These are phyloP conservation scores for Epinephelus awoara DNA, from an alignment of 2,797 vertebrate species.

Conservation along the genomic window DNA sequence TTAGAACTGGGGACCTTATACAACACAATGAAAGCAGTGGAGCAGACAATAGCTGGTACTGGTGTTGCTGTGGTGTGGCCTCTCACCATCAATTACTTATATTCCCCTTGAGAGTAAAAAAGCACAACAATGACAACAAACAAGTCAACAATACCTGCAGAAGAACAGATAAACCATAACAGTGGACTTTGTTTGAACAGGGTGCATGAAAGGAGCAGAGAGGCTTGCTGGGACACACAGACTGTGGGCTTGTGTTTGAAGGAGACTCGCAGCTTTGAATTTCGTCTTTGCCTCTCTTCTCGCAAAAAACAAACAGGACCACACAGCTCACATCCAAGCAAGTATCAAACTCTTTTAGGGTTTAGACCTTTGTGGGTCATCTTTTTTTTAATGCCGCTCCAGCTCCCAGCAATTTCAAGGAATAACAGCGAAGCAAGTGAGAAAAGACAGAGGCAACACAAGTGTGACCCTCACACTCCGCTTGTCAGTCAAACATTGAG, in stretches of 20 bases:
- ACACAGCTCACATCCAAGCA: slow-evolving; percentile 42
- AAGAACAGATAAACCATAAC: slow-evolving; percentile 71
- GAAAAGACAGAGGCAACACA: slow-evolving; percentile 35
- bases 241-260: slow-evolving; percentile 58
- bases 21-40: slow-evolving; percentile 61
- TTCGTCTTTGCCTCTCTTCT: slow-evolving; percentile 45
- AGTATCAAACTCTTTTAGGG: slow-evolving; percentile 34
- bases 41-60: slow-evolving; percentile 35
- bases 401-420: slow-evolving; percentile 33
- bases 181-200: slow-evolving; percentile 52
- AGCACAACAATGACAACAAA: slow-evolving; percentile 63
- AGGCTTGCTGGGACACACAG: slow-evolving; percentile 35
- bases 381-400: slow-evolving; percentile 25
- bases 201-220: slow-evolving; percentile 44
- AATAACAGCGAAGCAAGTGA: slow-evolving; percentile 15
- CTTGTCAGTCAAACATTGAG: slow-evolving; percentile 69
- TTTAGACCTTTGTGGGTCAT: slow-evolving; percentile 34
- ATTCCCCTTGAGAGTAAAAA: slow-evolving; percentile 64
- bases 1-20: slow-evolving; percentile 63
- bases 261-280: slow-evolving; percentile 46
- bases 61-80: slow-evolving; percentile 18
- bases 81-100: slow-evolving; percentile 79
- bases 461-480: slow-evolving; percentile 47
- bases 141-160: slow-evolving; percentile 69
- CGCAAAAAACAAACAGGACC: slow-evolving; percentile 50